Conservation (phyloP, 2,113 vertebrate genomes). For the Scytalopus superciliaris region DNA sequence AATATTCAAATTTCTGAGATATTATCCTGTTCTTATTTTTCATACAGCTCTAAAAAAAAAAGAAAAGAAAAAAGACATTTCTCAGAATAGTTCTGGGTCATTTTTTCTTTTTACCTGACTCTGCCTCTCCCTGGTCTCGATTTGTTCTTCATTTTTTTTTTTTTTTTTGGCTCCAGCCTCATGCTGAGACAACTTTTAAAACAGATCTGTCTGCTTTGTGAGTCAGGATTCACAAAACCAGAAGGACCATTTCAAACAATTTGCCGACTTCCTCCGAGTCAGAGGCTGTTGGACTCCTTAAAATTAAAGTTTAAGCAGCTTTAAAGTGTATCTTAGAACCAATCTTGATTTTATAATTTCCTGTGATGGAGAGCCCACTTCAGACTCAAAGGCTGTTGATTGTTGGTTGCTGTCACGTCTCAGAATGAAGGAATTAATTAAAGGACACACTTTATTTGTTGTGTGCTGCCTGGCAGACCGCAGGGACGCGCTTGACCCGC, state of each 20-base stretch:
- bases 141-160: neutral
- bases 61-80: neutral
- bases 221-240: constrained; percentile 16
- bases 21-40: neutral
- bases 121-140: neutral
- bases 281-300: neutral
- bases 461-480: neutral
- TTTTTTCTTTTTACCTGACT: neutral
- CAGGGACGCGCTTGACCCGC: neutral
- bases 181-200: neutral
- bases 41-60: neutral
- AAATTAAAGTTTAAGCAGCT: neutral
- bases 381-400: neutral
- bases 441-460: neutral
- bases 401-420: constrained; percentile 6
- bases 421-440: constrained; percentile 18
- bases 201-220: neutral
- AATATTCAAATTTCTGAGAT: neutral
- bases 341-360: constrained; percentile 22
- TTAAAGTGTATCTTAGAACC: neutral
- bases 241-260: neutral
- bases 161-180: neutral
- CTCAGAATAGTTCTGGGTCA: neutral
- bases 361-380: constrained; percentile 7
- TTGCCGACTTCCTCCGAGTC: neutral